Evolutionary conservation across 2,113 vertebrate genomes (phyloP), one percentile per base, ranked within the genome.

Genomic region (Odocoileus virginianus): DNA sequence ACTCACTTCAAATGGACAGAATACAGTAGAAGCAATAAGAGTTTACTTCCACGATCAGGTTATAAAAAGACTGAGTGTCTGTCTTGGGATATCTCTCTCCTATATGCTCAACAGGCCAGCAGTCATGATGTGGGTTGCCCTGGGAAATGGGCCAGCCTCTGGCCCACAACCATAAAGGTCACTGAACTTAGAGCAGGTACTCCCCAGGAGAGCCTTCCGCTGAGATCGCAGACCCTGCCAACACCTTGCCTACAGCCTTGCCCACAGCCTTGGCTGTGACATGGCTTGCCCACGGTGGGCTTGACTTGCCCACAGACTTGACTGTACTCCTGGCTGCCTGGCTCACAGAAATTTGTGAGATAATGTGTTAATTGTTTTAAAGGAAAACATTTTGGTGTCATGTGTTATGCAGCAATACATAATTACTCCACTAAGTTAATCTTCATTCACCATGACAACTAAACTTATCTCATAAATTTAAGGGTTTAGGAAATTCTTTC

Each of bases 161-260:
- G 36, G 23, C 14, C 30, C 40, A 12, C 11, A 27, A 2, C 2
- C 7, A n/a, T 2, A 1, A 0, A 87, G 3, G 17, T 74, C 33
- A 23, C 2, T 9, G 57, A 87, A 43, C 9, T 36, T 25, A 23
- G 36, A 33, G 33, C 27, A 30, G 12, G 33, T 47, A 47, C 33
- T 78, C 17, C 6, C 30, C 14, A 0, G 3, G 33, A 8, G 19
- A 43, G 10, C 60, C 43, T 60, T 64, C 36, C 15, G 6, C 17
- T 36, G 61, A 57, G 30, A 30, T 25, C 3, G 1, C 10, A 87
- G 8, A 16, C 30, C 43, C 45, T 33, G 16, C 28, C 11, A 1
- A 23, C 23, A 11, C 17, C 19, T 33, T 23, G 8, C 78, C 71
- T 25, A 43, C 23, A 43, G 12, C 36, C 71, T 76, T 43, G 23